phyloP scores from a whole-genome alignment of 2,113 vertebrate species.

The Tangachromis dhanisi region DNA sequence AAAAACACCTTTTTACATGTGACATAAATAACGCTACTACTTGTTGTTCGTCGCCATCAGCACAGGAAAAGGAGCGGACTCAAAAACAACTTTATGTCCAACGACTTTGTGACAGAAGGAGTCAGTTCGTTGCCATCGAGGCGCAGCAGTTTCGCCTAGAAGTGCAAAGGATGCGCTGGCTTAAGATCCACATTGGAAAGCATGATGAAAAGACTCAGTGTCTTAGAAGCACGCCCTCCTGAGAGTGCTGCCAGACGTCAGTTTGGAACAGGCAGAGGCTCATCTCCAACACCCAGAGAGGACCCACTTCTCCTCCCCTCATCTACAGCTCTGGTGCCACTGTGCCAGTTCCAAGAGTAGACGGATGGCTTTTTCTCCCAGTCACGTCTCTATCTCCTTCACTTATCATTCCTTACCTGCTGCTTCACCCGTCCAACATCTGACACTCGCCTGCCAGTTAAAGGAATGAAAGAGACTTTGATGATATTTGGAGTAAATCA shows the following conservation, averaged over 20 bases:
- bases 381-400: not conserved
- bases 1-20: rapidly evolving
- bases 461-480: not conserved
- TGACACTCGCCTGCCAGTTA: not conserved
- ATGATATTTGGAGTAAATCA: not conserved
- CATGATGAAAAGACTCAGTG: not conserved
- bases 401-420: not conserved
- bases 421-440: not conserved
- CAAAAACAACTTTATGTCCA: not conserved
- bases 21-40: not conserved
- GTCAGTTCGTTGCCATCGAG: not conserved
- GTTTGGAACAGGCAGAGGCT: not conserved
- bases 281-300: not conserved
- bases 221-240: not conserved
- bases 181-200: not conserved
- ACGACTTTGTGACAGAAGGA: not conserved
- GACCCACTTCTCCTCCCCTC: not conserved
- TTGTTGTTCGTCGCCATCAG: not conserved
- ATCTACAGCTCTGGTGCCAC: rapidly evolving
- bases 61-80: not conserved
- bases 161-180: not conserved
- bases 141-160: not conserved
- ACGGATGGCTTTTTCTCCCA: not conserved
- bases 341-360: not conserved
- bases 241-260: not conserved